Evolutionary conservation across 1,140 invertebrate genomes (phyloP).

Genomic region (Cherax destructor): DNA sequence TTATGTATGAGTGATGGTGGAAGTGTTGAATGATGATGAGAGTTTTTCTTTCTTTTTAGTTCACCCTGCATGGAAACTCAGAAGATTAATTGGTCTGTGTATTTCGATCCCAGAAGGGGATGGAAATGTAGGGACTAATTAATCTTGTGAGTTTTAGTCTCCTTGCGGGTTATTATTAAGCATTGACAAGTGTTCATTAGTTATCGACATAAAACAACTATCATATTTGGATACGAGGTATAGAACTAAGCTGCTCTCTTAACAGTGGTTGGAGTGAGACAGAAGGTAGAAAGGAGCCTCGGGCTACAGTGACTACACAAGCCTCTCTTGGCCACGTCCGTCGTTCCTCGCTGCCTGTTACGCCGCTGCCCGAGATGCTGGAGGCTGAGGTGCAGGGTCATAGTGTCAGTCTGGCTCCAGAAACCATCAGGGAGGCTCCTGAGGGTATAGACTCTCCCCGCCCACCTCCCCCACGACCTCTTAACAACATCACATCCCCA

Average conservation of each 20-base stretch:
- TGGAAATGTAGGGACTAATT: too few relatives aligned
- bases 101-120: too few relatives aligned
- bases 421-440: constrained; percentile 41
- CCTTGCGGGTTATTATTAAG: too few relatives aligned
- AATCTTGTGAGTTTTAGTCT: too few relatives aligned
- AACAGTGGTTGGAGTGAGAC: not conserved
- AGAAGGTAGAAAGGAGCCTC: not conserved
- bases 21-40: too few relatives aligned
- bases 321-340: constrained; percentile 35
- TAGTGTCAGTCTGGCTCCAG: constrained; percentile 58
- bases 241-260: not conserved
- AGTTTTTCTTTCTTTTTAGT: too few relatives aligned
- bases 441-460: constrained; percentile 37
- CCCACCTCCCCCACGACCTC: not conserved
- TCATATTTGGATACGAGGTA: too few relatives aligned
- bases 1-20: too few relatives aligned
- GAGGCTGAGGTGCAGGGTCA: constrained; percentile 36
- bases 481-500: constrained; percentile 32
- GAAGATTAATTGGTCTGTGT: too few relatives aligned
- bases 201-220: too few relatives aligned
- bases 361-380: constrained; percentile 47
- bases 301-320: not conserved
- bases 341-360: constrained; percentile 48
- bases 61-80: too few relatives aligned
- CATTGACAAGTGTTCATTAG: too few relatives aligned